Evolutionary conservation across 2,888 invertebrate species (phyloP).

Genomic region (Hyposoter dolosus): DNA sequence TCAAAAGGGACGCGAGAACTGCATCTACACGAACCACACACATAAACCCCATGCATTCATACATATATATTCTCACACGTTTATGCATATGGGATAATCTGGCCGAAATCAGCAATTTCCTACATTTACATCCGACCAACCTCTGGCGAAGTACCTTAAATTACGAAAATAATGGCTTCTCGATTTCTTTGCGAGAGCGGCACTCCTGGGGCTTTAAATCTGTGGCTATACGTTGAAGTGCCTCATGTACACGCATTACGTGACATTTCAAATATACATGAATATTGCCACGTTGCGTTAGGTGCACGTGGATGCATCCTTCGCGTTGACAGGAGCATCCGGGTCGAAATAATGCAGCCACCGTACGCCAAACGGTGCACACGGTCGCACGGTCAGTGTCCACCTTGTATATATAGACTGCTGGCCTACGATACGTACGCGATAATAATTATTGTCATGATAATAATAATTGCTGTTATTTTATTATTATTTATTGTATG

Average conservation of each 20-base stretch:
- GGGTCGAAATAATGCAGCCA: constrained; percentile 65
- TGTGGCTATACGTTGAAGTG: neutral
- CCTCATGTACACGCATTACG: neutral
- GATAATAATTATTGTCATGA: neutral
- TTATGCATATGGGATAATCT: constrained; percentile 27
- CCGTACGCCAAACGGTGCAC: constrained; percentile 64
- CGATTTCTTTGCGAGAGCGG: neutral
- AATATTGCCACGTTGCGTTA: neutral
- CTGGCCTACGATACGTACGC: neutral
- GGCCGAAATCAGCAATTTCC: neutral
- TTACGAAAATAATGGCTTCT: neutral
- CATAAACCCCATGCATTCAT: neutral
- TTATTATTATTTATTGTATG: neutral
- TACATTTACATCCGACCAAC: too few species aligned
- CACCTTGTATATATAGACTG: constrained; percentile 11
- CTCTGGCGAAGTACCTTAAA: too few species aligned
- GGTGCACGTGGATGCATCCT: constrained; percentile 24
- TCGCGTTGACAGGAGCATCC: constrained; percentile 63
- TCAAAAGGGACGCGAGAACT: constrained; percentile 62
- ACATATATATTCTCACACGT: neutral
- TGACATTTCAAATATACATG: neutral
- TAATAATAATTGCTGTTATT: neutral
- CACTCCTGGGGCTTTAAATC: neutral
- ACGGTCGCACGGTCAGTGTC: constrained; percentile 3
- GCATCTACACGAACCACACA: constrained; percentile 30